phyloP scores from a whole-genome alignment of 2,113 vertebrate genomes.

The Oryzias javanicus region DNA sequence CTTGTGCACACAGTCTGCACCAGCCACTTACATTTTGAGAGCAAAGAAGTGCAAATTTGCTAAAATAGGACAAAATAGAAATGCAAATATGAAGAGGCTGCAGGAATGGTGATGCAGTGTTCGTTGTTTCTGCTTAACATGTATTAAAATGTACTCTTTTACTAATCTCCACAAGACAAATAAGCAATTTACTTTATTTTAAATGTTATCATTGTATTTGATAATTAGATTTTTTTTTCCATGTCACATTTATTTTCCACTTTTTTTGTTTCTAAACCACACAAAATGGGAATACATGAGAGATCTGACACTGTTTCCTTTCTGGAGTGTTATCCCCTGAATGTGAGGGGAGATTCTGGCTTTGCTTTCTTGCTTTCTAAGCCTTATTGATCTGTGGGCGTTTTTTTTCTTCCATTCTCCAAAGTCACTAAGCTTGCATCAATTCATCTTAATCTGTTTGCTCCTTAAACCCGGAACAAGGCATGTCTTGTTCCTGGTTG shows the following conservation, averaged over 20 bases:
- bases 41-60: constrained; percentile 23
- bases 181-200: too few species aligned
- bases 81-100: constrained; percentile 15
- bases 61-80: constrained; percentile 18
- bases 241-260: constrained; percentile 45
- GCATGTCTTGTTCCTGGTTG: constrained; percentile 79
- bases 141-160: background rate
- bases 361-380: constrained; percentile 72
- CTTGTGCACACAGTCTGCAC: constrained; percentile 34
- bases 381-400: constrained; percentile 77
- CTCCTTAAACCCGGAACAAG: constrained; percentile 81
- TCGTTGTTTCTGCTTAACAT: constrained; percentile 15
- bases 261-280: constrained; percentile 45
- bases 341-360: constrained; percentile 64
- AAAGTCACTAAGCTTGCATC: constrained; percentile 79
- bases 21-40: constrained; percentile 32
- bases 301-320: constrained; percentile 61
- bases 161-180: background rate
- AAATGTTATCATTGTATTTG: constrained; percentile 8
- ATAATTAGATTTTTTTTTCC: constrained; percentile 42
- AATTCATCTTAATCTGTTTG: constrained; percentile 81
- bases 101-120: constrained; percentile 17
- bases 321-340: constrained; percentile 64
- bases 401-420: constrained; percentile 70
- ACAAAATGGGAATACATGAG: constrained; percentile 55